phyloP scores from a whole-genome alignment of 2,113 vertebrate species.

The Engraulis encrasicolus region DNA sequence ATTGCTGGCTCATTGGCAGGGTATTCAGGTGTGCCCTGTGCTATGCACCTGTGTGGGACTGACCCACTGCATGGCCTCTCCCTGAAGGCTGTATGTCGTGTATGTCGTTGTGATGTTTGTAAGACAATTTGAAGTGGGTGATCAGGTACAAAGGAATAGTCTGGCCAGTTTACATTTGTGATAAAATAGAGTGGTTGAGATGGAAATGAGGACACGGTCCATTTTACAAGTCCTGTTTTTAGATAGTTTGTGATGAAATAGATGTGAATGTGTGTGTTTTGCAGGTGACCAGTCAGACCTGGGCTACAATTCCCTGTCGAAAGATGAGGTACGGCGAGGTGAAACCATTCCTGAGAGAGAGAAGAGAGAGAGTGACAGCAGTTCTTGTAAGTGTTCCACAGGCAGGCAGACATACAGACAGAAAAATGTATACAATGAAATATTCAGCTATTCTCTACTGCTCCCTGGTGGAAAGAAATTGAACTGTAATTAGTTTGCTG shows the following conservation, averaged over 20 bases:
- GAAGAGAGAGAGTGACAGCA: constrained; percentile 8
- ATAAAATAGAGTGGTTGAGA: too few relatives aligned
- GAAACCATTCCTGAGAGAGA: not conserved
- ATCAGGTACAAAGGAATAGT: too few relatives aligned
- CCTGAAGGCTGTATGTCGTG: too few relatives aligned
- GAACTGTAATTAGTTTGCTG: not conserved
- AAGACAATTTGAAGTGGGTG: too few relatives aligned
- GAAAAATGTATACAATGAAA: not conserved
- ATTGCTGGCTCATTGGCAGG: too few relatives aligned
- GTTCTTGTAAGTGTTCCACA: not conserved
- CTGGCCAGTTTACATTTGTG: too few relatives aligned
- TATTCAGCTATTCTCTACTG: not conserved
- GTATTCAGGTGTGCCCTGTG: too few relatives aligned
- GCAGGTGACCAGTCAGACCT: constrained; percentile 89
- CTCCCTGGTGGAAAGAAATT: not conserved
- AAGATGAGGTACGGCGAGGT: constrained; percentile 80
- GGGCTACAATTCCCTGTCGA: constrained; percentile 87
- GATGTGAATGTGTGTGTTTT: constrained; percentile 19
- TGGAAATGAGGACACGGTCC: too few relatives aligned
- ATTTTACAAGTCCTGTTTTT: too few relatives aligned
- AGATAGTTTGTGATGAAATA: not conserved
- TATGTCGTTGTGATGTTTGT: too few relatives aligned
- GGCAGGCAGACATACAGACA: not conserved
- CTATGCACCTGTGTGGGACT: too few relatives aligned
- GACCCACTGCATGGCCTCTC: too few relatives aligned